Evolutionary conservation across 2,113 vertebrate genomes (phyloP), one percentile per base, ranked within the genome.

Genomic region (Xiphophorus couchianus): DNA sequence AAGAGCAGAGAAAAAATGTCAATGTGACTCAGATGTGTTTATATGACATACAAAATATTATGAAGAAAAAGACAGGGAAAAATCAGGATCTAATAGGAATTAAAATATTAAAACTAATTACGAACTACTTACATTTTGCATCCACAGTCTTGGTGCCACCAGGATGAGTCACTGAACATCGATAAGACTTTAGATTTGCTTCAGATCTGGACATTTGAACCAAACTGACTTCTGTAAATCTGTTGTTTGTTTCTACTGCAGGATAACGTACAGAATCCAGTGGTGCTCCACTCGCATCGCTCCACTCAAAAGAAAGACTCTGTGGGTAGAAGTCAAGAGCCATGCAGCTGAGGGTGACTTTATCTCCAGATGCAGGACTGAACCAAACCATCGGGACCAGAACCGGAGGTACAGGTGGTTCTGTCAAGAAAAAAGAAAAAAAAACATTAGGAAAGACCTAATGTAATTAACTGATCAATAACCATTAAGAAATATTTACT

Each of bases 351-450:
- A 87, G 10, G 28, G 62, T 76, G n/a, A 82, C 7, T 28, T 1
- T 4, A 60, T 31, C 0, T 29, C 1, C n/a, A 28, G 65, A 3
- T 22, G 2, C 19, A 31, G 69, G 2, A 1, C 0, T 0, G 27
- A 78, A 84, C 58, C 10, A 14, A 44, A 78, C 22, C 81, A 84
- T 10, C 54, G 78, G 85, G 33, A 76, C 81, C 61, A 86, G 6
- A 44, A 29, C 27, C 3, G 84, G 81, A 3, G 60, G 0, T 10
- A 2, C 1, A 35, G 25, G 0, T 19, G 60, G 0, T 25, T 0
- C 73, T 81, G 66, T 69, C 13, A 37, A 66, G 62, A 17, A 31
- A 63, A 11, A 4, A 29, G n/a, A 17, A 10, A 25, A 54, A 8
- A 25, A 9, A 17, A 10, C 1, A 58, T n/a, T 8, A 58, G 25